Evolutionary conservation across 2,888 invertebrate species (phyloP), one percentile per base, ranked within the genome.

Genomic region (Meteorus colon): DNA sequence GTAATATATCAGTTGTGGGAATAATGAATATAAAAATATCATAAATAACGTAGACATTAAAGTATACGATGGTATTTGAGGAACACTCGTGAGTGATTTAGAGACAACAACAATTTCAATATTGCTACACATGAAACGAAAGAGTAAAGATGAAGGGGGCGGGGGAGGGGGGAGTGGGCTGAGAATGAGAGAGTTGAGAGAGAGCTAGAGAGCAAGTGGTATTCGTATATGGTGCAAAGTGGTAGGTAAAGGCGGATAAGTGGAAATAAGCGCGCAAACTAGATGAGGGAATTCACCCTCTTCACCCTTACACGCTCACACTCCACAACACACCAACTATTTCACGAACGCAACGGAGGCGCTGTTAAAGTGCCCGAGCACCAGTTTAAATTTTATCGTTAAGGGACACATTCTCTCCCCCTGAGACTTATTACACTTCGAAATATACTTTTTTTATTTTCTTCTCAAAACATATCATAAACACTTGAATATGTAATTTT

Each of bases 311-410:
- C 41, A 19, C 19, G 16, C 60, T 62, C 62, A 71, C 19, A 55
- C 55, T 55, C 55, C 4, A 19, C 72, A 31, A 48, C 63, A 45
- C 48, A 68, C 74, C 41, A 74, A 74, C 68, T 67, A 74, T 74
- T 74, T 60, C 60, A 74, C 29, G 67, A 74, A 74, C 73, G 74
- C 65, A 29, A 48, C 14, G 41, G 72, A 19, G 67, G 29, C 24
- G 60, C 45, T 74, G 74, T 68, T 74, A 60, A 74, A 74, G 60
- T 60, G 60, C 67, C 45, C 67, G 45, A 68, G 68, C 41, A 45
- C 67, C 60, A 59, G 74, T 68, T 74, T 62, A 55, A 74, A 74
- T 74, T 74, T 74, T 74, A 68, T 67, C 74, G 67, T 62, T 68
- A 60, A 24, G 45, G 48, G 67, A 73, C 73, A n/a, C 59, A 72